A percentile compares a stretch with the other conserved stretches of the same genome.
These are phyloP conservation scores for Drosophila mauritiana DNA, from an alignment of 1,140 invertebrate genomes.

Conservation along the genomic window DNA sequence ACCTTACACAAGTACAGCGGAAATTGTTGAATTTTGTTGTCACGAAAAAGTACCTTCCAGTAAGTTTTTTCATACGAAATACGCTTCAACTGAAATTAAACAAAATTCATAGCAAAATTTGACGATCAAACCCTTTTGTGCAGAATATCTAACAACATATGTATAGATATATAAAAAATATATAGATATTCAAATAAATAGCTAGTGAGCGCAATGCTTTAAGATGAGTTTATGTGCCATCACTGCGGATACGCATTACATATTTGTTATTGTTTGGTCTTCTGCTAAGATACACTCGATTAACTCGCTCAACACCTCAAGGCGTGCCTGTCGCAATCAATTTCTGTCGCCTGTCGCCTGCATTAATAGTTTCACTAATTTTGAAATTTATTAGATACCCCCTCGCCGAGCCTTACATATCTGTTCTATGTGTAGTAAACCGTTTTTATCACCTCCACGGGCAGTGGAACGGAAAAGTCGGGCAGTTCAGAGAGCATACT, in stretches of 20 bases:
- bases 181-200: neutral
- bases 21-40: neutral
- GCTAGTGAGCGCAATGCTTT: neutral
- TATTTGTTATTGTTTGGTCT: slow-evolving; percentile 24
- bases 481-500: slow-evolving; percentile 26
- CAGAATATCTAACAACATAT: too few relatives aligned
- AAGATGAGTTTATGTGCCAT: neutral
- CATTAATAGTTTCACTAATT: slow-evolving; percentile 67
- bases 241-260: slow-evolving; percentile 4
- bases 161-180: too few relatives aligned
- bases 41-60: neutral
- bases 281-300: slow-evolving; percentile 41
- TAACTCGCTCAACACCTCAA: slow-evolving; percentile 70
- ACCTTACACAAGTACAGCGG: neutral
- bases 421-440: slow-evolving; percentile 57
- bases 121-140: too few relatives aligned
- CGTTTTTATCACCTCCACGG: slow-evolving; percentile 58
- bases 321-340: slow-evolving; percentile 59
- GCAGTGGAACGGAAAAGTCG: neutral
- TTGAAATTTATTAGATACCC: slow-evolving; percentile 61
- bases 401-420: slow-evolving; percentile 34
- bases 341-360: slow-evolving; percentile 58
- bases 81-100: neutral
- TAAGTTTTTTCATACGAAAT: neutral
- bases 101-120: too few relatives aligned